These are phyloP conservation scores for Petrocephalus zakoni DNA, from an alignment of 2,113 vertebrate genomes.

Conservation along the genomic window DNA sequence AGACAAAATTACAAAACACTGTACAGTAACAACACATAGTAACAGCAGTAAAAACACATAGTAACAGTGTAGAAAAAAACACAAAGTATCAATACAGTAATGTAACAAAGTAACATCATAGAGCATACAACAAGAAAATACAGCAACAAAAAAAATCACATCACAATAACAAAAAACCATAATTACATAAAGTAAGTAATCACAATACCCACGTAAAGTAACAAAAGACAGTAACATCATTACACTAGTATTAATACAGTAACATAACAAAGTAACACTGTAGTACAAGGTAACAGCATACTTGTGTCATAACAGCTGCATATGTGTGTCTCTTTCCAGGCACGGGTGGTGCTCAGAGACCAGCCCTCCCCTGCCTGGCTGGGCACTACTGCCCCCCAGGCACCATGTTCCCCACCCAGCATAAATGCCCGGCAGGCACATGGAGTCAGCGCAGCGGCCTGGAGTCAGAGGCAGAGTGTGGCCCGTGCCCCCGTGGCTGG, in stretches of 20 bases:
- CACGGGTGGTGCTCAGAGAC: conserved; percentile 74
- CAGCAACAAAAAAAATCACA: neutral
- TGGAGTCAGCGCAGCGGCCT: conserved; percentile 72
- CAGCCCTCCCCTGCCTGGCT: conserved; percentile 64
- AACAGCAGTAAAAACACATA: neutral
- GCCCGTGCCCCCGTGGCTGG: conserved; percentile 65
- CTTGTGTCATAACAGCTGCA: neutral
- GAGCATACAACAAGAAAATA: neutral
- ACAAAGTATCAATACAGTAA: neutral
- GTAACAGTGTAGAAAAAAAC: too few species aligned
- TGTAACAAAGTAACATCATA: neutral
- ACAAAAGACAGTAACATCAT: neutral
- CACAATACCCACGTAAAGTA: neutral
- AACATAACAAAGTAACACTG: neutral
- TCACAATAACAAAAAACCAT: neutral
- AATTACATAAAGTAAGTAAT: neutral
- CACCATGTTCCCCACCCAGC: conserved; percentile 69
- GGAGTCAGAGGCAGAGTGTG: conserved; percentile 57
- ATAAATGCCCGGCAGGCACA: conserved; percentile 75
- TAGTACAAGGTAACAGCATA: neutral
- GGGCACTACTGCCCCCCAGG: conserved; percentile 81
- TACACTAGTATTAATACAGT: too few species aligned
- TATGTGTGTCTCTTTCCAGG: conserved; percentile 40
- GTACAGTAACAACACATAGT: neutral
- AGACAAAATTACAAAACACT: neutral